phyloP scores from a whole-genome alignment of 2,888 invertebrate genomes.

The Suillia variegata region DNA sequence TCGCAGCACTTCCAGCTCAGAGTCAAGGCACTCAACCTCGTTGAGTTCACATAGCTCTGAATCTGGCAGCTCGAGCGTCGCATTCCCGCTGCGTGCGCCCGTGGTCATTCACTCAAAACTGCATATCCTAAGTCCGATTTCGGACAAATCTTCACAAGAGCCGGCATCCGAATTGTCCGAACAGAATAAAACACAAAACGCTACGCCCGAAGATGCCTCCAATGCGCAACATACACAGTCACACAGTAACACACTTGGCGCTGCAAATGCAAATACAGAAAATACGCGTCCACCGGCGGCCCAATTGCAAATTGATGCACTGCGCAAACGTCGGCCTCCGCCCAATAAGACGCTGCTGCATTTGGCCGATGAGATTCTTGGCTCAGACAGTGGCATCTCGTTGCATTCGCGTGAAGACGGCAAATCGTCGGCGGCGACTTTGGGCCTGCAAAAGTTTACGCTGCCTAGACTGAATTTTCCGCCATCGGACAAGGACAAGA shows the following conservation, averaged over 20 bases:
- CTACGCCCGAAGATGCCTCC: constrained; percentile 66
- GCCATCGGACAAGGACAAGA: constrained; percentile 62
- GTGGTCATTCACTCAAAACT: constrained; percentile 76
- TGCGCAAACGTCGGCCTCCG: constrained; percentile 66
- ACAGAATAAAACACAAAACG: constrained; percentile 71
- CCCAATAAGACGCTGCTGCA: constrained; percentile 73
- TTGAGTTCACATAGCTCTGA: constrained; percentile 87
- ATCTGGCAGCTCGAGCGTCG: constrained; percentile 66
- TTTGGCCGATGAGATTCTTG: constrained; percentile 73
- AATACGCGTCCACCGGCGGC: constrained; percentile 17
- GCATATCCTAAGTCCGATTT: constrained; percentile 86
- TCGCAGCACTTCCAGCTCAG: constrained; percentile 83
- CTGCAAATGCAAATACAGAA: constrained; percentile 21
- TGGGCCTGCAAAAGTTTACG: constrained; percentile 66
- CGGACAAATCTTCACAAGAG: constrained; percentile 88
- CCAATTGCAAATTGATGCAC: constrained; percentile 35
- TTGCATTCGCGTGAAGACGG: constrained; percentile 81
- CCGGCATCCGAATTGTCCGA: constrained; percentile 83
- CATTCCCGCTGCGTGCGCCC: constrained; percentile 71
- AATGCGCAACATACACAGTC: constrained; percentile 38
- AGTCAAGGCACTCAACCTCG: constrained; percentile 81
- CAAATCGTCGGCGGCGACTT: constrained; percentile 62
- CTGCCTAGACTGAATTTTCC: constrained; percentile 63
- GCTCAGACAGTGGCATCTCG: constrained; percentile 87
- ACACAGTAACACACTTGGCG: background rate